These are phyloP conservation scores for Sminthopsis crassicaudata DNA, from an alignment of 2,113 vertebrate species.

Conservation along the genomic window DNA sequence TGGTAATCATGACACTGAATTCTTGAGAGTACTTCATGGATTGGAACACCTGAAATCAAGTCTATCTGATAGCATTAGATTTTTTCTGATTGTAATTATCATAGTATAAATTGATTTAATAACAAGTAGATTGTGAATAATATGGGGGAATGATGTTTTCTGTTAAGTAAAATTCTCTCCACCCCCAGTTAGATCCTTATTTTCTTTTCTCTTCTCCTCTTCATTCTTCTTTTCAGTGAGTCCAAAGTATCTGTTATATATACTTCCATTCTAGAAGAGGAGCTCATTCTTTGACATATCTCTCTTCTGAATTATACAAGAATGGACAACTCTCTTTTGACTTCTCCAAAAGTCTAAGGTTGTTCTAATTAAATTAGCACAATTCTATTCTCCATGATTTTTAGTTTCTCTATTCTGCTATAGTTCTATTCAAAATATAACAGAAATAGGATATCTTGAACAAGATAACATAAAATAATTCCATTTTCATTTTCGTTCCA, in stretches of 20 bases:
- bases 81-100: neutral
- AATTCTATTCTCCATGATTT: no score
- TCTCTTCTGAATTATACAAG: neutral
- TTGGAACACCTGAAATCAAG: neutral
- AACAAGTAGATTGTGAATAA: neutral
- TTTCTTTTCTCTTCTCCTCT: neutral
- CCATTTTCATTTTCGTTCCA: no score
- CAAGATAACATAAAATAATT: no score
- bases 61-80: neutral
- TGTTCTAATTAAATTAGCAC: no score
- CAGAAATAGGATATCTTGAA: no score
- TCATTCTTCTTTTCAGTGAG: neutral
- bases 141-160: neutral
- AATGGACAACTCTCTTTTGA: no score
- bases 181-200: neutral
- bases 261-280: neutral
- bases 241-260: neutral
- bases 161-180: neutral
- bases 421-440: no score
- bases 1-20: neutral
- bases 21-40: neutral
- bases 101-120: neutral
- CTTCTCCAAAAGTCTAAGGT: no score
- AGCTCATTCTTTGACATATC: neutral
- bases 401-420: no score